Evolutionary conservation across 2,797 vertebrate genomes (phyloP), one percentile per base, ranked within the genome.

Genomic region (Nannoperca australis): DNA sequence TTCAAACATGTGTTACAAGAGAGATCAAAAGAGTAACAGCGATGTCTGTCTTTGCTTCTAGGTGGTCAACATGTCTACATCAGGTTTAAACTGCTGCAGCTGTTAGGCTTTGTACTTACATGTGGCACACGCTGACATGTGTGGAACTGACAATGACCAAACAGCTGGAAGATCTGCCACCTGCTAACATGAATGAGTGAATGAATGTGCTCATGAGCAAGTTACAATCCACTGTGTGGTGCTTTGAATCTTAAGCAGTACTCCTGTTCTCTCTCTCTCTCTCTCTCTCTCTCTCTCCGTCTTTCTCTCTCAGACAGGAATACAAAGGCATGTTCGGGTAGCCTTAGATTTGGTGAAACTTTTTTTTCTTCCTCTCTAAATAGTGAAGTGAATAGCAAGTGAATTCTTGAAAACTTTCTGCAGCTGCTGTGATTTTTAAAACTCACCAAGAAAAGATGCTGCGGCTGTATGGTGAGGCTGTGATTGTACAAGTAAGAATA

Each of bases 81-180:
- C 36, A 30, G 18, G 45, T 32, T 59, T 53, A 24, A 45, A 66
- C 47, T 50, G 32, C 34, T 53, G 55, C 72, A 71, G 36, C 47
- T 64, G 47, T 47, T 4, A 0, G 56, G 62, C 32, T 30, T 15
- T 7, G 64, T 38, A 18, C 60, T 18, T 63, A 5, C 64, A 67
- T 20, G 62, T 51, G 22, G 11, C 38, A 22, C 15, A 15, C 47
- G 59, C 22, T 55, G 12, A 38, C 24, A 53, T 22, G 60, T 51
- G 66, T 58, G 22, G 17, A 49, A 50, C 27, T 66, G 22, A 58
- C 63, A 68, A 58, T 13, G 22, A 42, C 55, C 51, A 49, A 72
- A 79, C 72, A 72, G 62, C 55, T 68, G 58, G 62, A 68, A 54
- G 62, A 81, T 59, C 32, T 68, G 24, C 53, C 27, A 42, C 71